Evolutionary conservation across 1,140 invertebrate genomes (phyloP).

Genomic region (Myzus persicae): DNA sequence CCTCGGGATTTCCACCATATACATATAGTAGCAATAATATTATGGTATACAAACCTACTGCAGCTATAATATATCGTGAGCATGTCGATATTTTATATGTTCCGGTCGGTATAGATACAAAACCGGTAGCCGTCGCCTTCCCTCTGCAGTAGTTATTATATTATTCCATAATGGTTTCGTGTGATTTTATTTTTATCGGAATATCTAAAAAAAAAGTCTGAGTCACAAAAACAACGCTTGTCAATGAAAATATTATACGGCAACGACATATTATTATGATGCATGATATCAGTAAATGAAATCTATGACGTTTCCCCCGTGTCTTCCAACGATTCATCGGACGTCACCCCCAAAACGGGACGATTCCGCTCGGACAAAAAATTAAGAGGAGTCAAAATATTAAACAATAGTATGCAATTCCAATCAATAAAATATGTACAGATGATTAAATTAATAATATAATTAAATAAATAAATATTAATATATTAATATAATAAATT

Average conservation of each 20-base stretch:
- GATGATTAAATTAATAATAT: too few relatives aligned
- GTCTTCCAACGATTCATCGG: too few relatives aligned
- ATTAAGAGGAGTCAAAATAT: too few relatives aligned
- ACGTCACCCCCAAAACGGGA: too few relatives aligned
- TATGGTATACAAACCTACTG: neutral
- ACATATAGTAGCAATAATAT: neutral
- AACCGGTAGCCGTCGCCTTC: slow-evolving; percentile 15
- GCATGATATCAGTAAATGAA: neutral
- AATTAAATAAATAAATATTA: too few relatives aligned
- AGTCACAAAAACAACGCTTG: neutral
- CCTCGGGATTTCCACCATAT: neutral
- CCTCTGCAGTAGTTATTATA: neutral
- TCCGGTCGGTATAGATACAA: neutral
- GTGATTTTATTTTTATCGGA: slow-evolving; percentile 15
- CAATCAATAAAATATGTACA: too few relatives aligned
- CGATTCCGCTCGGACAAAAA: too few relatives aligned
- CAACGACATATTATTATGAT: too few relatives aligned
- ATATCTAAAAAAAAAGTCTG: neutral
- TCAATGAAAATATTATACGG: too few relatives aligned
- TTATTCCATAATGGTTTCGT: neutral
- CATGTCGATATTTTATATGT: neutral
- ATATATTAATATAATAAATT: too few relatives aligned
- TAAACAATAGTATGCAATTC: too few relatives aligned
- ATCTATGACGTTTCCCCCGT: too few relatives aligned
- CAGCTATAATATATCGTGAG: neutral